Evolutionary conservation across 2,113 vertebrate genomes (phyloP).

Genomic region (Emydocephalus ijimae): DNA sequence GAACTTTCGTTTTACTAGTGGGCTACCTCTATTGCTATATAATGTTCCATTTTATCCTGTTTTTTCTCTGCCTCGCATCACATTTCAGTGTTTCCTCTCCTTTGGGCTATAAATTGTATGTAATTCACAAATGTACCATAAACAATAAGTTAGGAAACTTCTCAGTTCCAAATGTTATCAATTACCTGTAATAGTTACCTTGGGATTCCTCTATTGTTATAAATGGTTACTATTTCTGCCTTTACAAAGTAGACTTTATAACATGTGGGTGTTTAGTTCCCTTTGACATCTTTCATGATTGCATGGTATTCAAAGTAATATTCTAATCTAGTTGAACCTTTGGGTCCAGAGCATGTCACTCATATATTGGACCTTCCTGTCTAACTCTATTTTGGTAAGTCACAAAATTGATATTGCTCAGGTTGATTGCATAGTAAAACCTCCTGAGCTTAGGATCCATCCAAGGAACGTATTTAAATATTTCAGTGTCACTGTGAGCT

Average conservation of each 20-base stretch:
- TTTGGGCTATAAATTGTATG: background rate
- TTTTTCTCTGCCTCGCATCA: background rate
- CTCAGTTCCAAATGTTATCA: background rate
- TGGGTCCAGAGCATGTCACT: background rate
- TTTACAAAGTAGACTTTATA: background rate
- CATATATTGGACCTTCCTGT: background rate
- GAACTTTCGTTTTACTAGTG: background rate
- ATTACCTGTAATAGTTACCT: background rate
- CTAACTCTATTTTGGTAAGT: background rate
- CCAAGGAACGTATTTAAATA: background rate
- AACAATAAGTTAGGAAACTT: background rate
- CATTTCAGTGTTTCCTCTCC: background rate
- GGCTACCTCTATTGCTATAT: background rate
- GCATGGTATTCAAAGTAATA: background rate
- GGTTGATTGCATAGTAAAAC: background rate
- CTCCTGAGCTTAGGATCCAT: background rate
- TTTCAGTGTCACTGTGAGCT: background rate
- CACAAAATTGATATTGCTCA: background rate
- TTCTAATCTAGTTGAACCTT: background rate
- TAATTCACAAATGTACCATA: background rate
- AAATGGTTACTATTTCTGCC: background rate
- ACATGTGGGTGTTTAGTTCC: background rate
- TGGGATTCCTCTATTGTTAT: background rate
- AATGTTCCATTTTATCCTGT: background rate
- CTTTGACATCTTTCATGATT: background rate